Percentiles rank a stretch among this genome's conserved stretches.
These are phyloP conservation scores for Callinectes sapidus DNA, from an alignment of 2,888 invertebrate species.

Conservation along the genomic window DNA sequence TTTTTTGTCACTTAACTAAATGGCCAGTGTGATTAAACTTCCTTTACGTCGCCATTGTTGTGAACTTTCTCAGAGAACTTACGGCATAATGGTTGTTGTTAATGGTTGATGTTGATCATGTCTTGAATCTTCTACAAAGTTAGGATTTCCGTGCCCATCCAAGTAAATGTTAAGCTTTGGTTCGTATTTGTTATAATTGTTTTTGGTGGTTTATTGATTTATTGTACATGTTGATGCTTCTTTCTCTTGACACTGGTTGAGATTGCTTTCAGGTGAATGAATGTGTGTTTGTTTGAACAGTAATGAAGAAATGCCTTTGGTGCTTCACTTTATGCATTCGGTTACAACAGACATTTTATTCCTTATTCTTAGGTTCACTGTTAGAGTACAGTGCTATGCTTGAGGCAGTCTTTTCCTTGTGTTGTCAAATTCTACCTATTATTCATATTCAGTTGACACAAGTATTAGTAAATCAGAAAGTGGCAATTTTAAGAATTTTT, in stretches of 20 bases:
- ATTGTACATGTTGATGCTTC: neutral
- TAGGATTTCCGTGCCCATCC: no score
- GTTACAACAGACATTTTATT: neutral
- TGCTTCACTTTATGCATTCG: neutral
- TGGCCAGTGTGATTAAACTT: no score
- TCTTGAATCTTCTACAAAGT: no score
- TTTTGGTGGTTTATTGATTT: neutral
- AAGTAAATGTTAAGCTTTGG: no score
- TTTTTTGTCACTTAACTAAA: no score
- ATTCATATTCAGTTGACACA: no score
- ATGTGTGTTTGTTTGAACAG: neutral
- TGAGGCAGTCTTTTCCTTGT: neutral
- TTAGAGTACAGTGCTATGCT: neutral
- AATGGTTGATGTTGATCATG: no score
- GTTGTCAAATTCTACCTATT: neutral
- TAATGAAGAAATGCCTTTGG: neutral
- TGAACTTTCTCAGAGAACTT: no score
- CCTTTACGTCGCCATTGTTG: no score
- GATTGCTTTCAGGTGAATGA: neutral
- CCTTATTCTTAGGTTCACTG: neutral
- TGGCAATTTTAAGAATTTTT: neutral
- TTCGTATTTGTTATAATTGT: neutral
- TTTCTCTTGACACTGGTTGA: neutral
- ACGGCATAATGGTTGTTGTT: no score
- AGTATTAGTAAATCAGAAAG: no score